phyloP scores from a whole-genome alignment of 2,113 vertebrate genomes.

The Dicaeum eximium region DNA sequence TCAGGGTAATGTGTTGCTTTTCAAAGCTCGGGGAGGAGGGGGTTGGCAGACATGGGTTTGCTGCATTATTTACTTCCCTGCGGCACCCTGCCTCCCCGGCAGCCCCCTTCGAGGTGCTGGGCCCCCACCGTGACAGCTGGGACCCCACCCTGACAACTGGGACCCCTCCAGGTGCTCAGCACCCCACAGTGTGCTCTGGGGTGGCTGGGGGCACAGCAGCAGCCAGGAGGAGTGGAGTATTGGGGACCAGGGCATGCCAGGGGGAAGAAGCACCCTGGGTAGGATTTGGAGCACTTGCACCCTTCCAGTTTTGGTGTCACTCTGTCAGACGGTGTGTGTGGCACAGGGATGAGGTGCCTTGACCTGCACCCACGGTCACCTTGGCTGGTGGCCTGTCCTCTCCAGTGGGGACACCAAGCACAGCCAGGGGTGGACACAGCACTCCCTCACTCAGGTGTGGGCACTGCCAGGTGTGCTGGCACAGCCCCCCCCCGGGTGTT shows the following conservation, averaged over 20 bases:
- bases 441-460: not conserved
- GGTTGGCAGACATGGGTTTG: slow-evolving; percentile 15
- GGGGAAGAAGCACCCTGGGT: accelerated
- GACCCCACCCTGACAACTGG: not conserved
- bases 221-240: accelerated
- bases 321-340: accelerated
- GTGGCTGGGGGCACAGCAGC: not conserved
- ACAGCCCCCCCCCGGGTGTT: not conserved
- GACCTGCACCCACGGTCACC: not conserved
- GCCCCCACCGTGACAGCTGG: not conserved
- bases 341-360: not conserved
- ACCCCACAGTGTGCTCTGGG: not conserved
- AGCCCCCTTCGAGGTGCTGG: not conserved
- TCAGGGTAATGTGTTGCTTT: slow-evolving; percentile 66
- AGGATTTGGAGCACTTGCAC: not conserved
- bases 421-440: not conserved
- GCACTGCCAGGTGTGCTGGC: not conserved
- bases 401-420: not conserved
- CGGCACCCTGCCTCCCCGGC: not conserved
- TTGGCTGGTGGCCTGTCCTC: not conserved
- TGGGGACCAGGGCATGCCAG: not conserved
- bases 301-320: too few species aligned
- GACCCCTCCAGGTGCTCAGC: not conserved
- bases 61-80: slow-evolving; percentile 39
- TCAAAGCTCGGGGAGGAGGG: slow-evolving; percentile 42